A percentile compares a stretch with the other conserved stretches of the same genome.
Conservation (phyloP, 2,113 vertebrate species). For the Solenodon paradoxus region DNA sequence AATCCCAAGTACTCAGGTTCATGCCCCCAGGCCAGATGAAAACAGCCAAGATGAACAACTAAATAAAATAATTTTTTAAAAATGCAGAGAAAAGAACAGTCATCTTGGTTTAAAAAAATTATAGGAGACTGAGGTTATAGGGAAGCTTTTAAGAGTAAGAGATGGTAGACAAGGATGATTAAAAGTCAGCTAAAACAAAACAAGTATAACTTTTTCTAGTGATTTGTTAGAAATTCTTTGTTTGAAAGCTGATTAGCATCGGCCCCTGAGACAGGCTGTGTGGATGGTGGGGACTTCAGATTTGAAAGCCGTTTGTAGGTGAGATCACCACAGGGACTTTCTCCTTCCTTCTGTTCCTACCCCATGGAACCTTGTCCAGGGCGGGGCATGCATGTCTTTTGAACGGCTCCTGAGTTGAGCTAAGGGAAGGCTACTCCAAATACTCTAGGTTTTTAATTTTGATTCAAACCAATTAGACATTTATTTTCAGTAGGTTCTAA, state of each 20-base stretch:
- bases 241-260: neutral
- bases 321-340: neutral
- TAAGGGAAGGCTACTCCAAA: neutral
- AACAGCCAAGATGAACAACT: too few species aligned
- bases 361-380: neutral
- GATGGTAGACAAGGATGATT: neutral
- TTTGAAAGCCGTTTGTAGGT: neutral
- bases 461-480: neutral
- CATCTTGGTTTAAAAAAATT: too few species aligned
- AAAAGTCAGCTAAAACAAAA: neutral
- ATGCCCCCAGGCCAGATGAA: too few species aligned
- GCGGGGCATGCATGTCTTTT: neutral
- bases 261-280: neutral
- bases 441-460: neutral
- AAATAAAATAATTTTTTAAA: too few species aligned
- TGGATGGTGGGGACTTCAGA: neutral
- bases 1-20: too few species aligned
- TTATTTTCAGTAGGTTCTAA: neutral
- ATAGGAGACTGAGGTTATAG: neutral
- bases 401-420: neutral
- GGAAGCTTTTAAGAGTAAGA: neutral
- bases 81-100: too few species aligned
- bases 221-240: neutral
- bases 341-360: neutral
- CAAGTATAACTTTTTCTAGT: neutral